Evolutionary conservation across 2,888 invertebrate species (phyloP), one percentile per base, ranked within the genome.

Genomic region (Dryobota labecula): DNA sequence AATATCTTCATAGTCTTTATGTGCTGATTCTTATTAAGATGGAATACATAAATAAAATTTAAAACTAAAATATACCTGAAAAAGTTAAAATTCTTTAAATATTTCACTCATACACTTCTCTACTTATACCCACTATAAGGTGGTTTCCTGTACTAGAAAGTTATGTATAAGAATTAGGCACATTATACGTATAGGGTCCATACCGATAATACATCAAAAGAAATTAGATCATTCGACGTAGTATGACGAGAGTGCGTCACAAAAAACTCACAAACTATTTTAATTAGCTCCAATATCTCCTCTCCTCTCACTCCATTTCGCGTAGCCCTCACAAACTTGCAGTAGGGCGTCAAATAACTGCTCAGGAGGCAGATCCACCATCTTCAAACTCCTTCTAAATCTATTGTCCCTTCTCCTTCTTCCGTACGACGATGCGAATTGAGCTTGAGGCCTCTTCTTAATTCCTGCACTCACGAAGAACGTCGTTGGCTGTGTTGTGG

Each of bases 321-420:
- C 95, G 82, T 97, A 97, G 1, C 96, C 96, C 85, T 97, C 97
- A 80, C 97, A 97, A 49, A 97, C 86, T 71, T 93, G 91, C 80
- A 96, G 78, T 72, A 97, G 87, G 7, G 95, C 96, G 8, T 93
- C 89, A 83, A 96, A 97, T 88, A 97, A 83, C 76, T 94, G 91
- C 27, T 96, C 96, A 6, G 95, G 93, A 45, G 92, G 92, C 53
- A 94, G 71, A 83, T 92, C 91, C 53, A 94, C 77, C 58, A 88
- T 84, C 27, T 82, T 85, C 65, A 92, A 83, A 78, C 87, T 88
- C 41, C 85, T 86, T 65, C 78, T 77, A 13, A 88, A 78, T 65
- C 92, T 89, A 18, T 76, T 84, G 11, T 91, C 91, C 66, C 93
- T 88, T 73, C 87, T 92, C 36, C 87, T 89, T 51, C 94, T 89